Evolutionary conservation across 2,888 invertebrate genomes (phyloP), one percentile per base, ranked within the genome.

Genomic region (Synanthedon myopaeformis): DNA sequence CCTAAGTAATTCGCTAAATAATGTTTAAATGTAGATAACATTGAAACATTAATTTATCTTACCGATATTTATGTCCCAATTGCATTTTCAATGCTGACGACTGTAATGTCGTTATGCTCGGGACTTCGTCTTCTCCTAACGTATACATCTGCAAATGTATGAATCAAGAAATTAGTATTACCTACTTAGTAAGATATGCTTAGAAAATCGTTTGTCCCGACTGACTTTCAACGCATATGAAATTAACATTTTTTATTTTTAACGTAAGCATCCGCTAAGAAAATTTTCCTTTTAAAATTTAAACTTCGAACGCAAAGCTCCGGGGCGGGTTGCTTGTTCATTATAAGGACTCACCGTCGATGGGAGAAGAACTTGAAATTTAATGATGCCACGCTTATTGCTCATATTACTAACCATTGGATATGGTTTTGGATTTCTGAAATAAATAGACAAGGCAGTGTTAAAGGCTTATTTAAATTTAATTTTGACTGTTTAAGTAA

Each of bases 91-190:
- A 70, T 53, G 89, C 88, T 54, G 92, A 91, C 0, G 90, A 89
- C 62, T 90, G 89, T 2, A 91, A 77, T 13, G 92, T 91, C 0
- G 92, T 92, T 51, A 92, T 78, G 41, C 90, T 91, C 6, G 93
- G 93, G 2, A 93, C 90, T 69, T 93, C 93, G 61, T 92, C 90
- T 64, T 89, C 89, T 12, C 91, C 90, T 55, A 92, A 64, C 53
- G 91, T 89, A 65, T 91, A 92, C 57, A 92, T 69, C 92, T 92
- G 59, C 54, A 70, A 69, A 51, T 23, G 12, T 19, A 19, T 13
- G 13, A 45, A 45, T 6, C 6, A 13, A 8, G n/a, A 23, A 23
- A 23, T 23, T 23, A 23, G 23, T 23, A 4, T 4, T 23, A 17
- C 17, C 17, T 17, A n/a, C n/a, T n/a, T n/a, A n/a, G n/a, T n/a